Evolutionary conservation across 2,888 invertebrate species (phyloP), one percentile per base, ranked within the genome.

Genomic region (Aleiodes leptofemur): DNA sequence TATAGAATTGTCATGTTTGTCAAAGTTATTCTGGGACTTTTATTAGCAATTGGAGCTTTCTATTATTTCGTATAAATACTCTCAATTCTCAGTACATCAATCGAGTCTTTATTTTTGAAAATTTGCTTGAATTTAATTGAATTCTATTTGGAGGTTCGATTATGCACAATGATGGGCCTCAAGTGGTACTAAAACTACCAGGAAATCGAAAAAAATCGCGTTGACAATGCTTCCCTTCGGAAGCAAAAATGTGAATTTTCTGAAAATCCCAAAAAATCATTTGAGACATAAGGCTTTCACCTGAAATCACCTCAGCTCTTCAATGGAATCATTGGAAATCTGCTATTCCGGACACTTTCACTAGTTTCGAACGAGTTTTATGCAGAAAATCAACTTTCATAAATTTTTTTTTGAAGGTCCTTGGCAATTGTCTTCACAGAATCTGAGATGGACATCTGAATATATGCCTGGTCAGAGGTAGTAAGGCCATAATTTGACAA

Each of bases 361-460:
- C 23, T 23, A 23, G 23, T 23, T 23, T 23, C 23, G 2, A 23
- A 2, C 23, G 23, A 23, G 23, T 23, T 1, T 23, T 2, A 23
- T 23, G 23, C 23, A 23, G 23, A 23, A 23, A 23, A 23, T 23
- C 23, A 23, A 23, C 23, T 23, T 23, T 23, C 23, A 23, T 23
- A 2, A 23, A 23, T 23, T 23, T 23, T 23, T 23, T 34, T 3
- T 34, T 6, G 6, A 34, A 34, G 34, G 0, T 34, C 34, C 1
- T 34, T 0, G 34, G 1, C 34, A 34, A 16, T 48, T n/a, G 51
- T 66, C 43, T n/a, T 34, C 64, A 14, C 83, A 92, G 92, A 43
- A 86, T 91, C 7, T 76, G 85, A 78, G 94, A 94, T 0, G 88
- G 91, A 69, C 95, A 95, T 82, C 89, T 92, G 0, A 96, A 95